Percentiles rank a stretch among this genome's conserved stretches.
These are phyloP conservation scores for Saccopteryx leptura DNA, from an alignment of 2,113 vertebrate species.

Conservation along the genomic window DNA sequence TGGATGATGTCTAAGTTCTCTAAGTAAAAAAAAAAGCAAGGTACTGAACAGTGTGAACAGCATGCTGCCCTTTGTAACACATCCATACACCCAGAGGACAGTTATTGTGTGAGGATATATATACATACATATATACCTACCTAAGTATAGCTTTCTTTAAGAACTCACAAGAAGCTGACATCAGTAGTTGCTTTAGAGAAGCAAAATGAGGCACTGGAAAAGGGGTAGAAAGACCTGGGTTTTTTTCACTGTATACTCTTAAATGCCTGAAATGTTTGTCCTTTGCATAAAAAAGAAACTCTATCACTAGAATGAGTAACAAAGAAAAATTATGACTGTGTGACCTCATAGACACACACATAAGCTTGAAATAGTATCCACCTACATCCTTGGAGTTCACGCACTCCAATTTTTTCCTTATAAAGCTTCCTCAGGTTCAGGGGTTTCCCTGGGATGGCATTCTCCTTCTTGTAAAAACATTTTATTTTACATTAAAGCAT, in stretches of 20 bases:
- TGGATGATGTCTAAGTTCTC: constrained; percentile 16
- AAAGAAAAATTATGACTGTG: constrained; percentile 75
- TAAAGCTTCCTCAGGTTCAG: constrained; percentile 35
- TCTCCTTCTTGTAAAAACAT: constrained; percentile 40
- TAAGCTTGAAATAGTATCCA: constrained; percentile 53
- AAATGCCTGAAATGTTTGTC: constrained; percentile 65
- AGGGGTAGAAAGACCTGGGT: constrained; percentile 16
- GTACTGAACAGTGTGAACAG: not conserved
- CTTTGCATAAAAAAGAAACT: constrained; percentile 72
- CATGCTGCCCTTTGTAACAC: not conserved
- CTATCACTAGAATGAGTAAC: constrained; percentile 75
- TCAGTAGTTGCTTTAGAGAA: constrained; percentile 33
- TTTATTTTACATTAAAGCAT: constrained; percentile 29
- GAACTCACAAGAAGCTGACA: not conserved
- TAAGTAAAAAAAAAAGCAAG: constrained; percentile 61
- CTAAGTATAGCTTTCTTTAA: not conserved
- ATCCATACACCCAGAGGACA: not conserved
- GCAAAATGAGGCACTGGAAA: constrained; percentile 30
- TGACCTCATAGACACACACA: constrained; percentile 69
- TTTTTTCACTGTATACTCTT: constrained; percentile 54
- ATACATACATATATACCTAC: not conserved
- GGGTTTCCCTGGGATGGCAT: constrained; percentile 52
- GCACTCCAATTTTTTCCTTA: constrained; percentile 56
- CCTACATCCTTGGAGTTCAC: constrained; percentile 47
- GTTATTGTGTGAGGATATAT: not conserved